Conservation (phyloP, 2,888 invertebrate genomes). For the Eupelmus urozonus region DNA sequence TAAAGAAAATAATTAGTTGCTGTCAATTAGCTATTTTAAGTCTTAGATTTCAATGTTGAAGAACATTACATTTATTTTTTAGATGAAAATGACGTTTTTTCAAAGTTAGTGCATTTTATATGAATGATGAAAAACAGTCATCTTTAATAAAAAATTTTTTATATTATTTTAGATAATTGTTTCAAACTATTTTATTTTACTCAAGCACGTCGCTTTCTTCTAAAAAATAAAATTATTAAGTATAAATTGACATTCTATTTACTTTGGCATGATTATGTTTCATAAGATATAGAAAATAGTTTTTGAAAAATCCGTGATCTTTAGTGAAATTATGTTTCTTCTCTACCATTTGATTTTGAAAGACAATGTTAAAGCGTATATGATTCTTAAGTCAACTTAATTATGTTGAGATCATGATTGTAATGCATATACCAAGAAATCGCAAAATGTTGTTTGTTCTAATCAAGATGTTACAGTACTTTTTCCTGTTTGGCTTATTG, state of each 20-base stretch:
- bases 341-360: conserved; percentile 50
- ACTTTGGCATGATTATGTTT: conserved; percentile 50
- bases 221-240: conserved; percentile 45
- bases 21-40: conserved; percentile 41
- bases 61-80: conserved; percentile 28
- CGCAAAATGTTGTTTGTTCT: conserved; percentile 23
- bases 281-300: conserved; percentile 37
- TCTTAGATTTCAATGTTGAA: conserved; percentile 31
- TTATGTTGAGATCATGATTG: conserved; percentile 46
- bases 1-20: neutral
- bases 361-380: conserved; percentile 44
- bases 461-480: conserved; percentile 30
- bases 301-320: conserved; percentile 40
- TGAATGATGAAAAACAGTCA: neutral
- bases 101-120: conserved; percentile 2
- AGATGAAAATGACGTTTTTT: conserved; percentile 25
- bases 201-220: conserved; percentile 27
- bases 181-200: conserved; percentile 21
- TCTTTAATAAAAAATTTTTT: conserved; percentile 7
- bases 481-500: conserved; percentile 48
- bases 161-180: conserved; percentile 22
- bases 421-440: conserved; percentile 25
- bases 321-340: conserved; percentile 11
- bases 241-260: conserved; percentile 53
- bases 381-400: conserved; percentile 51